Evolutionary conservation across 2,888 invertebrate genomes (phyloP).

Genomic region (Apotomis turbidana): DNA sequence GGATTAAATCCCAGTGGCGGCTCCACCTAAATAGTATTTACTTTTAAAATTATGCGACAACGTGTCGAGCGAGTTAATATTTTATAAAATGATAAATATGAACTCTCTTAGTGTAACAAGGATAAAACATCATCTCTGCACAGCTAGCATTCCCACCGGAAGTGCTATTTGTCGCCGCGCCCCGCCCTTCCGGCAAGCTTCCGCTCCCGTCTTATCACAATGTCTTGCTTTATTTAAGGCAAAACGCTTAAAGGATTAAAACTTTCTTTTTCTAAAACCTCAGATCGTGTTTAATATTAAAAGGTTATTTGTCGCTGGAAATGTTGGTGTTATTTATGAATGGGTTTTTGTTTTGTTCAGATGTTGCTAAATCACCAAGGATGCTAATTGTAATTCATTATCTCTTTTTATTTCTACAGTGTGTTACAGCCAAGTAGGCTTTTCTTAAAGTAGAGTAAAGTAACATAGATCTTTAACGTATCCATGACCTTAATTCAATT

Average conservation of each 20-base stretch:
- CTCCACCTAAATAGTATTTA: too few relatives aligned
- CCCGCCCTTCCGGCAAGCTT: constrained; percentile 49
- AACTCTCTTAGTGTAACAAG: too few relatives aligned
- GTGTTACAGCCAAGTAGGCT: too few relatives aligned
- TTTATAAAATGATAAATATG: too few relatives aligned
- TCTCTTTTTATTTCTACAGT: too few relatives aligned
- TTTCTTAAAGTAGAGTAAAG: too few relatives aligned
- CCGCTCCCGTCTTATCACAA: constrained; percentile 33
- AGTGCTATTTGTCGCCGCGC: constrained; percentile 54
- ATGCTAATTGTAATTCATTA: too few relatives aligned
- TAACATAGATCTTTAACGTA: too few relatives aligned
- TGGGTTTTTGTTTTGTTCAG: not conserved
- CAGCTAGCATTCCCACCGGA: constrained; percentile 44
- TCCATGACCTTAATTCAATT: too few relatives aligned
- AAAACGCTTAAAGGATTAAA: constrained; percentile 27
- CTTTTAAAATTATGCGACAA: too few relatives aligned
- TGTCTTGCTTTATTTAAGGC: constrained; percentile 23
- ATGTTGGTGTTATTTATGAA: not conserved
- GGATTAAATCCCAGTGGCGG: too few relatives aligned
- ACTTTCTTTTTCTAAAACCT: not conserved
- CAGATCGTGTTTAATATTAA: not conserved
- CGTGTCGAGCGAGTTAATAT: too few relatives aligned
- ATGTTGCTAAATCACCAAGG: not conserved
- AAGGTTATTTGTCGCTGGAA: not conserved
- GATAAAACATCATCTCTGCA: constrained; percentile 7